Evolutionary conservation across 2,797 vertebrate species (phyloP), one percentile per base, ranked within the genome.

Genomic region (Euthynnus affinis): DNA sequence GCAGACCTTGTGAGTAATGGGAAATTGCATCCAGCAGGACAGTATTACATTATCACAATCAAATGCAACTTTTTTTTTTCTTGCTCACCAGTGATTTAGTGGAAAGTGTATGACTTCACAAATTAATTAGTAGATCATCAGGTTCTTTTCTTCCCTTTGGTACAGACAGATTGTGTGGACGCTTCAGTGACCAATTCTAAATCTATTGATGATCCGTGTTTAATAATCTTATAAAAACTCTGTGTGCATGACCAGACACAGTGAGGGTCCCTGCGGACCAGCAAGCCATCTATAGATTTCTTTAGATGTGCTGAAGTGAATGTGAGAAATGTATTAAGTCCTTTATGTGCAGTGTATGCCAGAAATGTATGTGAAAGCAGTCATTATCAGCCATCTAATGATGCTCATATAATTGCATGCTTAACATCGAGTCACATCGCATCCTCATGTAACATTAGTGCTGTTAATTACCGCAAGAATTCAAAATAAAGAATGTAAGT

Each of bases 1-100:
- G 62, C 57, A 78, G 78, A 81, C 72, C 78, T 87, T 42, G 68
- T 65, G 78, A 74, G 69, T 53, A 90, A 88, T 85, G 34, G 52
- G 60, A 87, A 69, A 86, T 25, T 57, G 58, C 40, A 55, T 62
- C 32, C 29, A 66, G 76, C 72, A 46, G 32, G 81, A 74, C n/a
- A 52, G 3, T 25, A 42, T 68, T 77, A 40, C 48, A 73, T 56
- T 71, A 79, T 73, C 23, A 55, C 17, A 72, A 72, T 1, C 72
- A 37, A 85, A 80, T 76, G 62, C 25, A 27, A n/a, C 20, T 23
- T 53, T 66, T 58, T 56, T 37, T 56, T 64, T 40, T 44, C 66
- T 17, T 13, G 22, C 69, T 62, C 64, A 55, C 18, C 74, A 79
- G 76, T 67, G 12, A 61, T 80, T 77, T 52, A 60, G 22, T 5